A percentile compares a stretch with the other conserved stretches of the same genome.
Conservation (phyloP, 1,140 invertebrate genomes). For the Zaprionus vittiger region DNA sequence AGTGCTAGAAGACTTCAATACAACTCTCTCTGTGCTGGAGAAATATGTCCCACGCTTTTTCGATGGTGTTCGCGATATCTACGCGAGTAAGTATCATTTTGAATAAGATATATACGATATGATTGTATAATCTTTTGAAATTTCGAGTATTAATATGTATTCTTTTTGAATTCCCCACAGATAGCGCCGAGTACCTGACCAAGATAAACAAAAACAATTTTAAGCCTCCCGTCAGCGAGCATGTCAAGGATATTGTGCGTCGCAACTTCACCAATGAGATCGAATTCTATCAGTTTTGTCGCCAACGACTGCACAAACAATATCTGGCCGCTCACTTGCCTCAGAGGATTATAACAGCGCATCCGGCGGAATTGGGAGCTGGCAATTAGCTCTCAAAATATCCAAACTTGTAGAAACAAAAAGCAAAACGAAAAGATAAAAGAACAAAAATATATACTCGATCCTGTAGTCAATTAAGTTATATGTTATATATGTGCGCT, state of each 20-base stretch:
- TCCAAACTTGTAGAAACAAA: constrained; percentile 48
- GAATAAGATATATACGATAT: neutral
- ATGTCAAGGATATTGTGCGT: constrained; percentile 93
- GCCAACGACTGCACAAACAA: constrained; percentile 92
- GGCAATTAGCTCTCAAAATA: constrained; percentile 39
- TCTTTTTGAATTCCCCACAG: constrained; percentile 85
- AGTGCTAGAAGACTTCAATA: constrained; percentile 94
- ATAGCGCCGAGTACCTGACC: constrained; percentile 89
- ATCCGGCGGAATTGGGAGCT: constrained; percentile 27
- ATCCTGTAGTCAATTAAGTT: constrained; percentile 63
- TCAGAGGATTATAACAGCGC: constrained; percentile 65
- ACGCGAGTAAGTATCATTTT: constrained; percentile 88
- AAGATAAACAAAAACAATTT: constrained; percentile 94
- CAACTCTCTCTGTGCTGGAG: constrained; percentile 92
- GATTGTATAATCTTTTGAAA: neutral
- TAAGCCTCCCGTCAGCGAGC: constrained; percentile 93
- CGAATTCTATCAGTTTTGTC: constrained; percentile 96
- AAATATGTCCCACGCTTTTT: constrained; percentile 94
- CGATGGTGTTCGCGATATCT: constrained; percentile 90
- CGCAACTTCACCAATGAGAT: constrained; percentile 95
- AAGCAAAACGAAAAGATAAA: constrained; percentile 4
- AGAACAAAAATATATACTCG: constrained; percentile 38
- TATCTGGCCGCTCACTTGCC: constrained; percentile 89
- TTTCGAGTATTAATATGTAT: neutral
- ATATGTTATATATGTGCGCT: constrained; percentile 6